Base-by-base conservation (phyloP, 2,888 invertebrate species). In the Coenonympha glycerion region DNA sequence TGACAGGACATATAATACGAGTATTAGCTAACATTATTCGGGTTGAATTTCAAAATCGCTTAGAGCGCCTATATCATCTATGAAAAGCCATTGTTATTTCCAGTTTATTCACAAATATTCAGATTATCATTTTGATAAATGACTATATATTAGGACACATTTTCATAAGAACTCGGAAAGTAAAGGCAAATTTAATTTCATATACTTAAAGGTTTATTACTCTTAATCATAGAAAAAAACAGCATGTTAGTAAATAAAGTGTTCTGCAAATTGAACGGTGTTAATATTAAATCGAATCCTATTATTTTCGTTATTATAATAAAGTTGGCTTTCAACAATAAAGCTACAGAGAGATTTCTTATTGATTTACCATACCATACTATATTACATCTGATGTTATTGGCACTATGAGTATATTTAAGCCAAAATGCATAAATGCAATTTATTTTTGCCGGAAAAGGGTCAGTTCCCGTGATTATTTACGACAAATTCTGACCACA, bases 271-370 rank as follows among this genome's bases (percentile, higher is more conserved):
- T 42, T 19, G 15, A 42, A 42, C 21, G 28, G 24, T 9, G 28
- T 26, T 30, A 49, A 42, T 42, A 41, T 26, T 6, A 11, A 28
- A 49, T 49, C 36, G 19, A 36, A 49, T 8, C 22, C 28, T 36
- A 49, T 49, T 31, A 37, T 44, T 21, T 30, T 26, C 13, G n/a
- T 13, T 31, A 22, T 19, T n/a, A n/a, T n/a, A n/a, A n/a, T n/a
- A 24, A 33, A 18, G 18, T 19, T 11, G 11, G n/a, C 24, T 11
- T 33, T 33, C 22, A 44, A 11, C 3, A 37, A 49, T 42, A 37
- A 30, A 28, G 9, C 37, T 30, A 11, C 22, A 22, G 30, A 36
- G 11, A 16, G 21, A 21, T 30, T 36, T 44, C 21, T 44, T 33
- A 21, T 16, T 22, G 28, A 33, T 40, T 48, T 48, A 36, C 2